These are phyloP conservation scores for Lasioglossum lativentre DNA, from an alignment of 2,888 invertebrate genomes.

Conservation along the genomic window DNA sequence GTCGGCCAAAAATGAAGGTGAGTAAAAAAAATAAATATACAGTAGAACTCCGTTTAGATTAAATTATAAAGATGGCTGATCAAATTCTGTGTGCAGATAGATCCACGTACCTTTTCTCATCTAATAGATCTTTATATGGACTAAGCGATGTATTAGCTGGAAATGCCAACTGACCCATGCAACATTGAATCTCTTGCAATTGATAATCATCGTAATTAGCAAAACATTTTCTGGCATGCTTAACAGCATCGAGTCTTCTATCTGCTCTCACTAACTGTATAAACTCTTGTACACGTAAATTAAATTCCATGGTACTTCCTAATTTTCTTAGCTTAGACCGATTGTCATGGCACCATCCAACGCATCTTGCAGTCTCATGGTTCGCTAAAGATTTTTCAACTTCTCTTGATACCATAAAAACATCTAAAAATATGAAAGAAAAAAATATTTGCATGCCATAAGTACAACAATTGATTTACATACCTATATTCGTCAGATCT, in stretches of 20 bases:
- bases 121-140: slow-evolving; percentile 90
- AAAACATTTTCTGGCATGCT: slow-evolving; percentile 97
- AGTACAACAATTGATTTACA: neutral
- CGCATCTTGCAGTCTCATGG: slow-evolving; percentile 94
- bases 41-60: too few relatives aligned
- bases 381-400: slow-evolving; percentile 94
- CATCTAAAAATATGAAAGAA: slow-evolving; percentile 87
- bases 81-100: neutral
- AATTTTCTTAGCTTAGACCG: slow-evolving; percentile 97
- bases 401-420: slow-evolving; percentile 92
- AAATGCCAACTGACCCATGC: slow-evolving; percentile 98
- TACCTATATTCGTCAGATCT: slow-evolving; percentile 96
- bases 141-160: slow-evolving; percentile 90
- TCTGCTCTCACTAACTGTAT: slow-evolving; percentile 96
- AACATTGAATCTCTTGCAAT: slow-evolving; percentile 94
- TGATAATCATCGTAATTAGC: slow-evolving; percentile 94
- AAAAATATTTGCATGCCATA: slow-evolving; percentile 11
- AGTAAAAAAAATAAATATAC: neutral
- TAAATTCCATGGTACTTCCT: slow-evolving; percentile 98
- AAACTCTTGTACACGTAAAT: slow-evolving; percentile 96
- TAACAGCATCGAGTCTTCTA: slow-evolving; percentile 95
- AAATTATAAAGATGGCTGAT: neutral
- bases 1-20: neutral
- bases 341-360: slow-evolving; percentile 98
- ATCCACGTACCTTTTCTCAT: slow-evolving; percentile 85